phyloP scores from a whole-genome alignment of 2,888 invertebrate genomes.

The Drosophila fungiperda region DNA sequence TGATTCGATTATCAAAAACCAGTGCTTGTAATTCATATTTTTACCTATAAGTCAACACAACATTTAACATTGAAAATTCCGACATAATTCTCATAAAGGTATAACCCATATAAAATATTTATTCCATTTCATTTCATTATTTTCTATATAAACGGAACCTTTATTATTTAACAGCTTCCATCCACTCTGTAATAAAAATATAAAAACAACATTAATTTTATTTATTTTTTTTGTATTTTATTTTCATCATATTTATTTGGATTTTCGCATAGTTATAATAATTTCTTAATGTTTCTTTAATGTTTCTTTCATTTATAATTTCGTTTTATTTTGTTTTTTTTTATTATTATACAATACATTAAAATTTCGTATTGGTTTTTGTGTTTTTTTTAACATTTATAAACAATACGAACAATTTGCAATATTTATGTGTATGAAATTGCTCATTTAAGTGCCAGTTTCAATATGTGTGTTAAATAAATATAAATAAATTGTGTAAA shows the following conservation, averaged over 20 bases:
- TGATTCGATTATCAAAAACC: too few relatives aligned
- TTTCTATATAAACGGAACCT: not conserved
- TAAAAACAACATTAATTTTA: conserved; percentile 26
- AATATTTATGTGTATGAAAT: conserved; percentile 55
- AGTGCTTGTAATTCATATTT: too few relatives aligned
- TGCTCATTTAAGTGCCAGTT: conserved; percentile 28
- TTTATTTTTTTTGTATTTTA: conserved; percentile 34
- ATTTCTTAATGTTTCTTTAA: conserved; percentile 55
- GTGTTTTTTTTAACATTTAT: conserved; percentile 41
- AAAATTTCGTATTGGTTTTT: conserved; percentile 66
- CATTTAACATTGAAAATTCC: too few relatives aligned
- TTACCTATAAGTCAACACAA: too few relatives aligned
- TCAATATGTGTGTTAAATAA: conserved; percentile 30
- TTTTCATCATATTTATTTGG: conserved; percentile 70
- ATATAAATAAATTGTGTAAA: conserved; percentile 51
- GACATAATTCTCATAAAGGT: not conserved
- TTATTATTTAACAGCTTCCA: not conserved
- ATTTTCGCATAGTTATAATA: conserved; percentile 75
- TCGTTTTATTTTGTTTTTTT: conserved; percentile 20
- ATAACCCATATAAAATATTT: not conserved
- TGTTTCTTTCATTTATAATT: conserved; percentile 24
- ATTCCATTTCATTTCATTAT: not conserved
- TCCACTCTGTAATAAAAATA: not conserved
- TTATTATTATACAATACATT: conserved; percentile 59
- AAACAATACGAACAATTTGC: conserved; percentile 59